Conservation (phyloP, 2,113 vertebrate species). For the Pomatostomus ruficeps region DNA sequence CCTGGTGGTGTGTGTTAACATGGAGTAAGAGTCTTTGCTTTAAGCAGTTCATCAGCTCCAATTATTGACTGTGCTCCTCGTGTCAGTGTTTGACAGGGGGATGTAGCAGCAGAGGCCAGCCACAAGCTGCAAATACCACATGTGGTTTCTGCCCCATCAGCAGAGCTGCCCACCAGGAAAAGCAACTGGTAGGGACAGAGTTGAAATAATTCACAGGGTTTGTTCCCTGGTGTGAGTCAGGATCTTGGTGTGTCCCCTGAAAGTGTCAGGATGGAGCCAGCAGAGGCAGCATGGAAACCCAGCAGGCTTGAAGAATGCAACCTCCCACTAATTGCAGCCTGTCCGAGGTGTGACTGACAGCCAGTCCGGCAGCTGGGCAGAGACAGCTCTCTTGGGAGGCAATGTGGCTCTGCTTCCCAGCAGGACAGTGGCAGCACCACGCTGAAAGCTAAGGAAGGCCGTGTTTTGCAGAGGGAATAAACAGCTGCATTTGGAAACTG, state of each 20-base stretch:
- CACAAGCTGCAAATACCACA: background rate
- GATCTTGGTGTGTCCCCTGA: background rate
- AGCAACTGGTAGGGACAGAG: background rate
- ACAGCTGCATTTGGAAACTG: background rate
- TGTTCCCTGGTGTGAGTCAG: background rate
- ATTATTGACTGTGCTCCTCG: background rate
- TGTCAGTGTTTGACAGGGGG: background rate
- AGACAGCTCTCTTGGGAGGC: background rate
- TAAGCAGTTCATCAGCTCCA: background rate
- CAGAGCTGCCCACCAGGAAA: background rate
- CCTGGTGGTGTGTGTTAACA: background rate
- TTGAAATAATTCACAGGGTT: background rate
- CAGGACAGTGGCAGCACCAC: background rate
- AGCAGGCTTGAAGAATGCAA: background rate
- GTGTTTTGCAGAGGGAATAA: background rate
- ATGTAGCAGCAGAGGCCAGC: rapidly evolving
- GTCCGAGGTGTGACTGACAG: background rate
- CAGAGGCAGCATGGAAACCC: background rate
- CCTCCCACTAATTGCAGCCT: background rate
- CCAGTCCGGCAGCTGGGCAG: background rate
- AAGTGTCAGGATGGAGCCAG: background rate
- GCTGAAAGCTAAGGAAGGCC: background rate
- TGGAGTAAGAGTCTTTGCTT: background rate
- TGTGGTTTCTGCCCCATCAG: rapidly evolving
- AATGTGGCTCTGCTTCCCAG: background rate